Evolutionary conservation across 1,140 invertebrate species (phyloP), one percentile per base, ranked within the genome.

Genomic region (Neodiprion pinetum): DNA sequence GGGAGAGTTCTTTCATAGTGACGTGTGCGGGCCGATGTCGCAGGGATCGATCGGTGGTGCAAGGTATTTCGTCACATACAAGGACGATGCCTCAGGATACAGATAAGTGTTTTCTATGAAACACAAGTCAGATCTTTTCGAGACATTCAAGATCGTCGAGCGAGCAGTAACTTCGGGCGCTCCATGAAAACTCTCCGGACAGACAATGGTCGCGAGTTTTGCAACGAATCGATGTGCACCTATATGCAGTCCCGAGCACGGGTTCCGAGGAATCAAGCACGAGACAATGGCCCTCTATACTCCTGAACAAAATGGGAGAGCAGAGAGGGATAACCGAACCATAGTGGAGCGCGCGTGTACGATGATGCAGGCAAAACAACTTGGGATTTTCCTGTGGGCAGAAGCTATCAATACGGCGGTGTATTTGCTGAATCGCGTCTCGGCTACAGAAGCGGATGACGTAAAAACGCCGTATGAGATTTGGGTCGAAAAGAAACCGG

Each of bases 391-490:
- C 28, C 28, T 40, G 28, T 40, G 28, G 28, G 28, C 28, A 78
- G 87, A 90, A 82, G 87, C 88, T 14, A 75, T 87, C 0, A 76
- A 78, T 67, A 88, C 84, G 8, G 83, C 83, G 0, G 76, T 74
- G 10, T 82, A 86, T 72, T 73, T 83, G 11, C 75, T 78, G 40
- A 87, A 86, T 71, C 65, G 78, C 78, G 17, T 48, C 48, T 71
- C 75, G 7, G 49, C 66, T 9, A 70, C 48, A 7, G n/a, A 53
- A n/a, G 28, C 28, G 5, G 17, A 17, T 23, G n/a, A 14, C 48
- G 65, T 21, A 0, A 47, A n/a, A 9, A 75, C 70, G 14, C 75
- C 73, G 9, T 72, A 70, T 23, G 72, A 79, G 73, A 71, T 70
- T 68, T 75, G 72, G 70, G 71, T 72, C 50, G 40, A 48, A 21